Evolutionary conservation across 2,888 invertebrate species (phyloP).

Genomic region (Erebia aethiops): DNA sequence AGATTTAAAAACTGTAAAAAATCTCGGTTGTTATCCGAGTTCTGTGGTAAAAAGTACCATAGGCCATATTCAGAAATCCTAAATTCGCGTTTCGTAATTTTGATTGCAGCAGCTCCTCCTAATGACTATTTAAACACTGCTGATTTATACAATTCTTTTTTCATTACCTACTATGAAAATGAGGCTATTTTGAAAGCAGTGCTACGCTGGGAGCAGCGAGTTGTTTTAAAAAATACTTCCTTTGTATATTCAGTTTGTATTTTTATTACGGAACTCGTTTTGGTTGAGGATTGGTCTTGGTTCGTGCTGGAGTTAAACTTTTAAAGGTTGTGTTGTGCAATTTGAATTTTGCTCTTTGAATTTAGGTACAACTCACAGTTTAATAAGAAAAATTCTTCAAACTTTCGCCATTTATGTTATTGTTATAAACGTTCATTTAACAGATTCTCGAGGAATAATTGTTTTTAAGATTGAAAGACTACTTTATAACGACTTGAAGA

Average conservation of each 20-base stretch:
- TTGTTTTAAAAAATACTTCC: constrained; percentile 25
- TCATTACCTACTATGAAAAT: constrained; percentile 34
- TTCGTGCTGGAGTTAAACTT: constrained; percentile 11
- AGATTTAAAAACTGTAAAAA: not conserved
- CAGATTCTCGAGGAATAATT: not conserved
- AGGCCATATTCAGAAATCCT: constrained; percentile 23
- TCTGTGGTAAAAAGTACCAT: not conserved
- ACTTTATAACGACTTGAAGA: no score
- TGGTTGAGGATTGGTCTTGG: constrained; percentile 21
- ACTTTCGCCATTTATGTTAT: not conserved
- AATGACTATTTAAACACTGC: constrained; percentile 58
- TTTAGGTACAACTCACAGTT: not conserved
- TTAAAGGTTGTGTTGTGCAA: constrained; percentile 18
- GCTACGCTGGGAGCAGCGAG: not conserved
- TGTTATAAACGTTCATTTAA: not conserved
- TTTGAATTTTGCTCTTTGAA: constrained; percentile 5
- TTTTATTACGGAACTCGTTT: constrained; percentile 25
- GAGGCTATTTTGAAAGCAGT: constrained; percentile 31
- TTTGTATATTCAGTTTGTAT: constrained; percentile 24
- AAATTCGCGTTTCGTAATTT: constrained; percentile 46
- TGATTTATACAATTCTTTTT: constrained; percentile 39
- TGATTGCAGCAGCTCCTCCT: constrained; percentile 46
- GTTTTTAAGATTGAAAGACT: not conserved
- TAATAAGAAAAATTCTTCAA: not conserved
- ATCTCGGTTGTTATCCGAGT: not conserved